phyloP scores from a whole-genome alignment of 2,113 vertebrate genomes.

The Tachuris rubrigastra region DNA sequence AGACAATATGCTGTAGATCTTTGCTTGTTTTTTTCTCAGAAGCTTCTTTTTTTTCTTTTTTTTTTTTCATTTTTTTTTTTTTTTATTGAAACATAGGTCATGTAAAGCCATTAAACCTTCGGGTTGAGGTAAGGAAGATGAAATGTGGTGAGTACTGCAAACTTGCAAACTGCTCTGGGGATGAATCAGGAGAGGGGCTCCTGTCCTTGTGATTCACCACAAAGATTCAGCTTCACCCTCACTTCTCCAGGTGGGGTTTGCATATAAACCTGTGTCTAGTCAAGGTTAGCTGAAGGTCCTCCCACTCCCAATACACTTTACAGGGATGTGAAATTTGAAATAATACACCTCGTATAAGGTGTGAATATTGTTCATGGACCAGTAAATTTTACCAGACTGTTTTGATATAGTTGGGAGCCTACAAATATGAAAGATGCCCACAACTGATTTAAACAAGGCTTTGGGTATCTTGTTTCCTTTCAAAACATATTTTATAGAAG shows the following conservation, averaged over 20 bases:
- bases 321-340: not conserved
- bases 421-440: not conserved
- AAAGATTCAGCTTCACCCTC: not conserved
- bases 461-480: not conserved
- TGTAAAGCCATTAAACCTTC: not conserved
- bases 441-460: not conserved
- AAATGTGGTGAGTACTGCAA: not conserved
- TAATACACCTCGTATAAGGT: not conserved
- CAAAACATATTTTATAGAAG: not conserved
- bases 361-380: not conserved
- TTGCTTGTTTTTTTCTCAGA: conserved; percentile 42
- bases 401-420: not conserved
- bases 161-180: not conserved
- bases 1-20: conserved; percentile 31
- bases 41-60: not conserved
- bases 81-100: not conserved
- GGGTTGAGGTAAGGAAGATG: not conserved
- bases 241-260: not conserved
- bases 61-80: not conserved
- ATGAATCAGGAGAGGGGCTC: not conserved
- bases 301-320: not conserved
- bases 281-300: not conserved
- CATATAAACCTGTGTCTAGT: not conserved
- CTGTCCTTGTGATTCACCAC: not conserved
- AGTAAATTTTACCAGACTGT: not conserved